Conservation (phyloP, 1,140 invertebrate genomes). For the Neocloeon triangulifer region DNA sequence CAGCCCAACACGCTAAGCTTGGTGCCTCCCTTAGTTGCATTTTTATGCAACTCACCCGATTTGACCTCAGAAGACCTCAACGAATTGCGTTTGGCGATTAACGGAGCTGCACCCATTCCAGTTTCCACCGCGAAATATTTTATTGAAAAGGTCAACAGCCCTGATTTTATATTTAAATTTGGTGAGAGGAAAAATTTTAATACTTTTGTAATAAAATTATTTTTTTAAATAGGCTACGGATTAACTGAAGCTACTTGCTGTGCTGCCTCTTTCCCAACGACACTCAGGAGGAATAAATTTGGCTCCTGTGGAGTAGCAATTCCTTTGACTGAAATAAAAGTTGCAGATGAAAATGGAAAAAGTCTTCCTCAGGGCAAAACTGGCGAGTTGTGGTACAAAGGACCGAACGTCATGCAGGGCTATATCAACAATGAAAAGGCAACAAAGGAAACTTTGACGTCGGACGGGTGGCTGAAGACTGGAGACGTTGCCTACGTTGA, state of each 20-base stretch:
- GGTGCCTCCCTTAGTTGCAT: too few species aligned
- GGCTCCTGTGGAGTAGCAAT: conserved; percentile 10
- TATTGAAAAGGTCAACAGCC: too few species aligned
- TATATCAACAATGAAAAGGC: conserved; percentile 35
- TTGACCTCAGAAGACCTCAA: too few species aligned
- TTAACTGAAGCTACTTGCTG: neutral
- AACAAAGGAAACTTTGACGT: conserved; percentile 36
- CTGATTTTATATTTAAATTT: too few species aligned
- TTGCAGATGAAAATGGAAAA: conserved; percentile 25
- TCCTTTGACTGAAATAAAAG: conserved; percentile 8
- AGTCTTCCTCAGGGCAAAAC: conserved; percentile 28
- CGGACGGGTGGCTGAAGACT: conserved; percentile 52
- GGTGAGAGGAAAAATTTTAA: too few species aligned
- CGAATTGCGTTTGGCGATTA: too few species aligned
- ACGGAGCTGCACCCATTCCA: too few species aligned
- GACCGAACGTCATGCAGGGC: conserved; percentile 37
- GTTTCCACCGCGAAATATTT: too few species aligned
- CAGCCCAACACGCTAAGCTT: too few species aligned
- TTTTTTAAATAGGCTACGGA: conserved; percentile 1
- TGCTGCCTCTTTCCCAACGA: neutral
- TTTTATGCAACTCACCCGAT: too few species aligned
- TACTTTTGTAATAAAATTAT: too few species aligned
- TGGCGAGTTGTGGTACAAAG: conserved; percentile 49
- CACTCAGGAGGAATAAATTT: neutral
- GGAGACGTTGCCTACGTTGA: conserved; percentile 64